phyloP scores from a whole-genome alignment of 2,113 vertebrate species.

The Stigmatopora nigra region DNA sequence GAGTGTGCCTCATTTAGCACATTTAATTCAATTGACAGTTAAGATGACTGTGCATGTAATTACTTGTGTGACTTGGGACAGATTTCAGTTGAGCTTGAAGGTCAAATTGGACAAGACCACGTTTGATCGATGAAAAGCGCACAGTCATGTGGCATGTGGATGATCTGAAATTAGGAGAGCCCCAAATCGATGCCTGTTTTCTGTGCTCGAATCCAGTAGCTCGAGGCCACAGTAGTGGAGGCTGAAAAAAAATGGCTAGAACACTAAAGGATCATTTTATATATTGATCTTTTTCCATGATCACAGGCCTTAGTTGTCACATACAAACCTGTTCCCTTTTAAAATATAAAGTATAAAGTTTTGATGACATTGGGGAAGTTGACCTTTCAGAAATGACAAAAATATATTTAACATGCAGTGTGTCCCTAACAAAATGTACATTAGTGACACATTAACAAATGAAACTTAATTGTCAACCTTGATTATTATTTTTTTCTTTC shows the following conservation, averaged over 20 bases:
- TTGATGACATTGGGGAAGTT: neutral
- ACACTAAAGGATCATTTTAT: neutral
- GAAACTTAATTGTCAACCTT: neutral
- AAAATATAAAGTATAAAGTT: neutral
- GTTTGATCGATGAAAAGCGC: slow-evolving; percentile 1
- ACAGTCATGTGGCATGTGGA: neutral
- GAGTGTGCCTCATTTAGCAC: neutral
- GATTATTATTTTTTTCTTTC: neutral
- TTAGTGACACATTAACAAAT: neutral
- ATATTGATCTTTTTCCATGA: neutral
- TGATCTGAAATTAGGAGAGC: neutral
- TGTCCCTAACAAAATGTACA: neutral
- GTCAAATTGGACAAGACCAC: neutral
- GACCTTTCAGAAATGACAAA: neutral
- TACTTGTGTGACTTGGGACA: neutral
- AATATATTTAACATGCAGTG: neutral
- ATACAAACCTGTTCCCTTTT: neutral
- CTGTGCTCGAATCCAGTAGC: neutral
- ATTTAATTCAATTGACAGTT: neutral
- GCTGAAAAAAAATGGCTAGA: neutral
- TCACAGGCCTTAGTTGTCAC: neutral
- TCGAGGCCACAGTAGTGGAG: neutral
- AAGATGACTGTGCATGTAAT: neutral
- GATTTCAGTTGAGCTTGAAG: neutral
- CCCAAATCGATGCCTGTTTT: neutral